Percentiles rank a stretch among this genome's conserved stretches.
These are phyloP conservation scores for Argyresthia albistria DNA, from an alignment of 2,888 invertebrate species.

Conservation along the genomic window DNA sequence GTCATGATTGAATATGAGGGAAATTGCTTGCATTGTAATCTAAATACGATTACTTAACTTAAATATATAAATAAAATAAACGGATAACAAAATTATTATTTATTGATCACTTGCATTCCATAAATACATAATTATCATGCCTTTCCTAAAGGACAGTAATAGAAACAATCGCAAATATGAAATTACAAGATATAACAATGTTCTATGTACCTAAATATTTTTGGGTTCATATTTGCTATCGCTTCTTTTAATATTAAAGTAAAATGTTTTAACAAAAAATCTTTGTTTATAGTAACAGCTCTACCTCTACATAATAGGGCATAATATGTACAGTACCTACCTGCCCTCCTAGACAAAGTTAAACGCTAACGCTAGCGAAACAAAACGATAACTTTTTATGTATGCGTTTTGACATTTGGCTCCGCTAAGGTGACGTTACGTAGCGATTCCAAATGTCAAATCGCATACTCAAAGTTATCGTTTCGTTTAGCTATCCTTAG, in stretches of 20 bases:
- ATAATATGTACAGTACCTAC: too few relatives aligned
- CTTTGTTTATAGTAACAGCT: neutral
- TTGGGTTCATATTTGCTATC: neutral
- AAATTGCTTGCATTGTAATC: too few relatives aligned
- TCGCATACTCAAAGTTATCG: too few relatives aligned
- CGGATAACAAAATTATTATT: conserved; percentile 38
- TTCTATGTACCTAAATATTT: neutral
- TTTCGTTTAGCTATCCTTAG: too few relatives aligned
- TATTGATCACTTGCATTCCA: conserved; percentile 48
- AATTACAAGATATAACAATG: neutral
- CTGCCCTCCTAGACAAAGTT: too few relatives aligned
- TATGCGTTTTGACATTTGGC: too few relatives aligned
- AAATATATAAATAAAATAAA: neutral
- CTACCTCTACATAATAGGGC: too few relatives aligned
- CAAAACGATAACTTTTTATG: too few relatives aligned
- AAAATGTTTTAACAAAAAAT: neutral
- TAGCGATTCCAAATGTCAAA: too few relatives aligned
- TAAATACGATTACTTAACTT: too few relatives aligned
- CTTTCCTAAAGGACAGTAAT: conserved; percentile 32
- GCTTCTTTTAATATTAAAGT: neutral
- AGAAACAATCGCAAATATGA: neutral
- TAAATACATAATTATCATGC: conserved; percentile 41
- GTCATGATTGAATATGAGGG: conserved; percentile 25
- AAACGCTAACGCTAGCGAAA: too few relatives aligned
- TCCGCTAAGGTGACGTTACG: too few relatives aligned